phyloP scores from a whole-genome alignment of 2,888 invertebrate genomes.

The Oxytorus armatus region DNA sequence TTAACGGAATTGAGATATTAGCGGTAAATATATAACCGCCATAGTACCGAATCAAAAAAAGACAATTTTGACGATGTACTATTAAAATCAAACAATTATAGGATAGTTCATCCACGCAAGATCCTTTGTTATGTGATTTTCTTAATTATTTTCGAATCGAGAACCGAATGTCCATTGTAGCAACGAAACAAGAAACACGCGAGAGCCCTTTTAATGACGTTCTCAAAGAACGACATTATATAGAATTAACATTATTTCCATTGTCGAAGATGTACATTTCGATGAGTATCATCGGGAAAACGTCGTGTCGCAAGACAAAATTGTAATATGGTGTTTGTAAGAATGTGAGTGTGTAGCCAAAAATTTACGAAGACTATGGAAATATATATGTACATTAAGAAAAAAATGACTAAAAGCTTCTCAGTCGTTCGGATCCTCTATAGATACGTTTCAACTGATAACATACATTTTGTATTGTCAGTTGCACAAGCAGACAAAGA shows the following conservation, averaged over 20 bases:
- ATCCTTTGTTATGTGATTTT: too few relatives aligned
- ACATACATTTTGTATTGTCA: too few relatives aligned
- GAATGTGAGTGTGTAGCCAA: slow-evolving; percentile 67
- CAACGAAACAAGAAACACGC: slow-evolving; percentile 31
- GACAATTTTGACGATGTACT: too few relatives aligned
- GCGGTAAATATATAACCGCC: not conserved
- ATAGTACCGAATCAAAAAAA: slow-evolving; percentile 13
- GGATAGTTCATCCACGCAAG: not conserved
- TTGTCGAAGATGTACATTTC: slow-evolving; percentile 26
- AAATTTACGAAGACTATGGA: slow-evolving; percentile 58
- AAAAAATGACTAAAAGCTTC: too few relatives aligned
- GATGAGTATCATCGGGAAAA: slow-evolving; percentile 8
- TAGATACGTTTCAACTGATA: too few relatives aligned
- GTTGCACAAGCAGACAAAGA: too few relatives aligned
- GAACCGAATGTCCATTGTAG: slow-evolving; percentile 32
- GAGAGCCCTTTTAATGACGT: slow-evolving; percentile 15
- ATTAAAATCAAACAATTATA: slow-evolving; percentile 30
- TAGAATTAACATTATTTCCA: slow-evolving; percentile 44
- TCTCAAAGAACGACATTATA: slow-evolving; percentile 17
- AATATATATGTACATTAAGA: slow-evolving; percentile 57
- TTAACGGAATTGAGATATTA: too few relatives aligned
- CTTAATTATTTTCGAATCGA: slow-evolving; percentile 11
- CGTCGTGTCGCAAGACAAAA: slow-evolving; percentile 16
- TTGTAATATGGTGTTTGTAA: slow-evolving; percentile 65
- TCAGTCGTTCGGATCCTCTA: too few relatives aligned